These are phyloP conservation scores for Dryas iulia DNA, from an alignment of 1,140 invertebrate genomes.

Conservation along the genomic window DNA sequence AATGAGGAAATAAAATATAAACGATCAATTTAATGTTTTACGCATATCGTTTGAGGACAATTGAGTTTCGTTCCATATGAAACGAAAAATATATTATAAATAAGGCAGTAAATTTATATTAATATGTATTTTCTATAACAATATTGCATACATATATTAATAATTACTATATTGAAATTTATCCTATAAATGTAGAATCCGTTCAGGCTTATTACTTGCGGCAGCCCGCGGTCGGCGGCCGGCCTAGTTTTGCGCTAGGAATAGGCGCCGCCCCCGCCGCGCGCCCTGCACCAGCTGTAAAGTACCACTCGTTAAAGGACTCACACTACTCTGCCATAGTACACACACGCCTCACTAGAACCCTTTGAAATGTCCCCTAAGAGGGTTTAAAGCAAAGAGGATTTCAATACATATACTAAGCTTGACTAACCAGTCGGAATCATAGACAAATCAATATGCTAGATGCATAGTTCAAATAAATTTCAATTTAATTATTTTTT, in stretches of 20 bases:
- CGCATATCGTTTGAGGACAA: too few species aligned
- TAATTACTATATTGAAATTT: background rate
- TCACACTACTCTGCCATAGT: constrained; percentile 47
- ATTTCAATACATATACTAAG: constrained; percentile 12
- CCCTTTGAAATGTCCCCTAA: constrained; percentile 47
- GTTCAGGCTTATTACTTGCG: constrained; percentile 26
- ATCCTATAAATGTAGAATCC: background rate
- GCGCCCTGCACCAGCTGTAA: constrained; percentile 58
- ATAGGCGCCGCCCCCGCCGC: constrained; percentile 75
- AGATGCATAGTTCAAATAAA: background rate
- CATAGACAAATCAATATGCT: background rate
- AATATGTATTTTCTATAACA: background rate
- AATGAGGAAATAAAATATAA: too few species aligned
- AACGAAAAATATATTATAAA: too few species aligned
- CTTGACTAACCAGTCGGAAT: background rate
- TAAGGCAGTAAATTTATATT: too few species aligned
- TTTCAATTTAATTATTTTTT: too few species aligned
- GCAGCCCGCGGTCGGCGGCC: constrained; percentile 68
- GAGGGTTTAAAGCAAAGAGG: constrained; percentile 24
- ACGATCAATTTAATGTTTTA: too few species aligned
- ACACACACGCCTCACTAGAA: constrained; percentile 42
- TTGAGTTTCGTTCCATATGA: too few species aligned
- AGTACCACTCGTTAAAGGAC: constrained; percentile 63
- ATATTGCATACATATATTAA: background rate
- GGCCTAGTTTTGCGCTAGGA: constrained; percentile 77